phyloP scores from a whole-genome alignment of 2,113 vertebrate species.

The Petromus typicus region DNA sequence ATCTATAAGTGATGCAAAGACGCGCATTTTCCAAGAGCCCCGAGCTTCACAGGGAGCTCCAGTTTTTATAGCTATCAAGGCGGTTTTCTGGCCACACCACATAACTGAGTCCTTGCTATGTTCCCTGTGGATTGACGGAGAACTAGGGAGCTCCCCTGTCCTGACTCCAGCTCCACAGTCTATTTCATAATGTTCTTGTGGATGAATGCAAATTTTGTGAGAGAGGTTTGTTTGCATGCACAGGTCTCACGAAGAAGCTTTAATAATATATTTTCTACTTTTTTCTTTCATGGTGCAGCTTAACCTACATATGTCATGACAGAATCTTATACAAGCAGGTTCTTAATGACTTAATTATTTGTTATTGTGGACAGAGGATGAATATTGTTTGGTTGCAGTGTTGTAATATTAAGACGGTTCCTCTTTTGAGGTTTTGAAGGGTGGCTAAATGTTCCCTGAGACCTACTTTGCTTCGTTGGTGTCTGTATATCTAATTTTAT shows the following conservation, averaged over 20 bases:
- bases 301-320: conserved; percentile 64
- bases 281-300: conserved; percentile 66
- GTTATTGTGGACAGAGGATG: conserved; percentile 66
- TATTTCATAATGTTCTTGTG: not conserved
- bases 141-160: not conserved
- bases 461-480: conserved; percentile 27
- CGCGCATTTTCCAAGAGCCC: not conserved
- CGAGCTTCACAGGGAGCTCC: not conserved
- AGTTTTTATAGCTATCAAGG: not conserved
- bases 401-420: conserved; percentile 73
- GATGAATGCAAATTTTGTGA: not conserved
- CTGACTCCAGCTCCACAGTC: accelerated
- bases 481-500: conserved; percentile 44
- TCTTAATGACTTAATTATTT: conserved; percentile 82
- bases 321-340: conserved; percentile 78
- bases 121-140: not conserved
- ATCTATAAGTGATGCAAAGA: not conserved
- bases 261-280: conserved; percentile 20
- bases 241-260: not conserved
- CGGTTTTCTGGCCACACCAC: not conserved
- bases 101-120: not conserved
- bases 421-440: conserved; percentile 60
- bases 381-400: conserved; percentile 58
- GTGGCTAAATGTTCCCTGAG: conserved; percentile 29
- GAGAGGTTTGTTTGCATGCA: not conserved